phyloP scores from a whole-genome alignment of 2,888 invertebrate species.

The Limnephilus marmoratus region DNA sequence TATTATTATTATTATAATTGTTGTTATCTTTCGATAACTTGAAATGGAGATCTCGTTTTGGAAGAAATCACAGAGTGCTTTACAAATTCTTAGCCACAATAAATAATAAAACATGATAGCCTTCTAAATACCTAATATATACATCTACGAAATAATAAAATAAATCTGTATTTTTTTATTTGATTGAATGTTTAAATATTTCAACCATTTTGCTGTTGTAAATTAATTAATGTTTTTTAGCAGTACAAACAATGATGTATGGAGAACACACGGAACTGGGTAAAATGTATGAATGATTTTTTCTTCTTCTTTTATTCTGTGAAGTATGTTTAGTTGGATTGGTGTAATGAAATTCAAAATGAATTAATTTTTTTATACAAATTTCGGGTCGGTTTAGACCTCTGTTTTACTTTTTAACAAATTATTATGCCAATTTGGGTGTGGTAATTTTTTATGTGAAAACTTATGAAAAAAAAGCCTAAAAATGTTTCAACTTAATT shows the following conservation, averaged over 20 bases:
- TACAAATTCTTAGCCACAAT: not conserved
- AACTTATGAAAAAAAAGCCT: not conserved
- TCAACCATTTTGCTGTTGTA: not conserved
- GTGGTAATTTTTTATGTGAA: not conserved
- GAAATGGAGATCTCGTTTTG: not conserved
- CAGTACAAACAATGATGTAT: not conserved
- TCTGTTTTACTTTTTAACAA: slow-evolving; percentile 2
- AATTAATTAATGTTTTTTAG: not conserved
- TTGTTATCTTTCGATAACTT: not conserved
- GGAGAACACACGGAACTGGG: not conserved
- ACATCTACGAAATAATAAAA: not conserved
- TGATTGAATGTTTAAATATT: not conserved
- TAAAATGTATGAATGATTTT: not conserved
- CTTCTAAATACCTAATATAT: not conserved
- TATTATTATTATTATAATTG: not conserved
- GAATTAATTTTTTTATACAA: not conserved
- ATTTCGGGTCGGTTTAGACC: not conserved
- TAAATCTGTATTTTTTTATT: not conserved
- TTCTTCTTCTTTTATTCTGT: not conserved
- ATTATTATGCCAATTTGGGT: not conserved
- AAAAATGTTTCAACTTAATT: not conserved
- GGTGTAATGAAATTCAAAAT: not conserved
- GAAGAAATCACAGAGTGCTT: not conserved
- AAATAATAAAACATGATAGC: not conserved
- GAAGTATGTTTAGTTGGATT: not conserved